Evolutionary conservation across 2,797 vertebrate species (phyloP), one percentile per base, ranked within the genome.

Genomic region (Rachycentron canadum): DNA sequence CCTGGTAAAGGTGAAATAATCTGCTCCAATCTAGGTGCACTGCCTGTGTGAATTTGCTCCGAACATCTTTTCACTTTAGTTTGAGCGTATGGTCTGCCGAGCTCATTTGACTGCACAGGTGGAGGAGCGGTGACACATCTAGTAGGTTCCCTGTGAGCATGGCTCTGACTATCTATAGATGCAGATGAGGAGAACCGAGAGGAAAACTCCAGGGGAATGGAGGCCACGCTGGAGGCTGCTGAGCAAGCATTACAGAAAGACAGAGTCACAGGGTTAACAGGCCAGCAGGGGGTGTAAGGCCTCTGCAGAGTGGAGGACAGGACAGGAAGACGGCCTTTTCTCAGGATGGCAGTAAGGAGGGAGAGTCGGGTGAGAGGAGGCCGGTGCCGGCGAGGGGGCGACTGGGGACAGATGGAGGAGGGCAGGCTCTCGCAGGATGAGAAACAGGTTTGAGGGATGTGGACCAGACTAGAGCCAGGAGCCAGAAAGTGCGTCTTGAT

Each of bases 341-440:
- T 97, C 40, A 99, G 94, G 83, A 99, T 96, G 72, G 98, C 97
- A 1, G 98, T 99, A 78, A 99, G 95, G 28, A 99, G 93, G 62
- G 97, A 96, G 52, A 99, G 94, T 30, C 97, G 95, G 23, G 96
- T 96, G 76, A 97, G 96, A 50, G 93, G 93, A 25, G 95, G 94
- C 58, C 91, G 94, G 81, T 88, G 86, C 45, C 94, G 91, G 30
- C 88, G 70, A 67, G 82, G 88, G 4, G 94, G 91, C 7, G 95
- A 95, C 64, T 56, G 86, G 38, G 87, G 91, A 71, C 90, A 90
- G 11, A 81, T 76, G 26, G 93, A 89, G 13, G 93, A 92, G 30
- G 91, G 92, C 63, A 92, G 79, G 71, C 95, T 96, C 60, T 95
- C 95, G 71, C 95, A 87, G 21, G 96, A 95, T 0, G 96, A 96